These are phyloP conservation scores for Hirundo rustica DNA, from an alignment of 2,797 vertebrate species.

Conservation along the genomic window DNA sequence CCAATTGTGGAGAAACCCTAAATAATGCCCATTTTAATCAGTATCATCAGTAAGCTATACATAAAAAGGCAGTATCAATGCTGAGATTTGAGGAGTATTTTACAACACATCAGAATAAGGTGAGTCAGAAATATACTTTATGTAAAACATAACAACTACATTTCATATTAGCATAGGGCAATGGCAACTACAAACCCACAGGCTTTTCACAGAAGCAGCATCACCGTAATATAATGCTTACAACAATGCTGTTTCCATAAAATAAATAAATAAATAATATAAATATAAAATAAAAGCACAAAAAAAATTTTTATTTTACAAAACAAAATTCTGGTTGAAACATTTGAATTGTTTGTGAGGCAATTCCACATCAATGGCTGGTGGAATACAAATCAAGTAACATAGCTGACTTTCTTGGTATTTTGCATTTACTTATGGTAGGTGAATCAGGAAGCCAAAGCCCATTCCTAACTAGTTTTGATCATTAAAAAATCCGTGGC, in stretches of 20 bases:
- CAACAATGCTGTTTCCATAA: background rate
- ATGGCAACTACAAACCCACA: background rate
- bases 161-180: background rate
- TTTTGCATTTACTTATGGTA: slow-evolving; percentile 26
- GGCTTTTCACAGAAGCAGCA: background rate
- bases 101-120: background rate
- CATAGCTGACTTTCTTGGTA: background rate
- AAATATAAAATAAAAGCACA: background rate
- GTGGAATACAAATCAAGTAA: background rate
- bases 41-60: slow-evolving; percentile 50
- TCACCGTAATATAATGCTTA: background rate
- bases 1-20: background rate
- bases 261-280: background rate
- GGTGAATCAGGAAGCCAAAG: background rate
- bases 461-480: slow-evolving; percentile 3
- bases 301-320: background rate
- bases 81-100: slow-evolving; percentile 55
- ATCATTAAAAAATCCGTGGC: slow-evolving; percentile 48
- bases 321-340: background rate
- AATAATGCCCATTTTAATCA: slow-evolving; percentile 17
- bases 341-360: background rate
- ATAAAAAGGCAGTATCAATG: slow-evolving; percentile 11
- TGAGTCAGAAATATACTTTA: background rate
- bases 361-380: background rate
- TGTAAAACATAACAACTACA: background rate